These are phyloP conservation scores for Numida meleagris DNA, from an alignment of 2,113 vertebrate species.

Conservation along the genomic window DNA sequence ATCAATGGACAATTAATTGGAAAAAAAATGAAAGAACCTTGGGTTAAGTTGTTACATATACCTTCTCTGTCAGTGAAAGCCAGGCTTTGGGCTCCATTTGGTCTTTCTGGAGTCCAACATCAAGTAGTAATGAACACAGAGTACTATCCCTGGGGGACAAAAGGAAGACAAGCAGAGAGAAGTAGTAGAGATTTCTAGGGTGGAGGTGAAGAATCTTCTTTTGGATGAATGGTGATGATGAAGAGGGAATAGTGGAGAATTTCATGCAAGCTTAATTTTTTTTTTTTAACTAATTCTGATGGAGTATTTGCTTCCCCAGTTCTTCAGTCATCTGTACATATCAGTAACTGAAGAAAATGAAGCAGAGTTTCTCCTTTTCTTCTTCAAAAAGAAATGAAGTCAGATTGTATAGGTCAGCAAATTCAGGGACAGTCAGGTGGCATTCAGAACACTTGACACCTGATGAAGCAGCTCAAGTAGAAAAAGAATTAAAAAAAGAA, in stretches of 20 bases:
- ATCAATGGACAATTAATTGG: not conserved
- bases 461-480: not conserved
- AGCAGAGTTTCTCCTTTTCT: not conserved
- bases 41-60: not conserved
- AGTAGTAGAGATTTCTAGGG: not conserved
- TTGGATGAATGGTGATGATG: not conserved
- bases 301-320: not conserved
- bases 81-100: not conserved
- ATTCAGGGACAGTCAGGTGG: not conserved
- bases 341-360: not conserved
- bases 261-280: not conserved
- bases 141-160: not conserved
- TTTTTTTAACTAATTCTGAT: not conserved
- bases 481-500: slow-evolving; percentile 1
- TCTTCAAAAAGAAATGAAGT: not conserved
- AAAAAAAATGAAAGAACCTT: not conserved
- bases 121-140: not conserved
- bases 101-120: not conserved
- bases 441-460: not conserved
- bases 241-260: not conserved
- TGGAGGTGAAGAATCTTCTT: not conserved
- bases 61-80: not conserved
- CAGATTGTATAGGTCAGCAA: not conserved
- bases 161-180: not conserved
- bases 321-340: not conserved